These are phyloP conservation scores for Nasalis larvatus DNA, from an alignment of 2,113 vertebrate genomes.

Conservation along the genomic window DNA sequence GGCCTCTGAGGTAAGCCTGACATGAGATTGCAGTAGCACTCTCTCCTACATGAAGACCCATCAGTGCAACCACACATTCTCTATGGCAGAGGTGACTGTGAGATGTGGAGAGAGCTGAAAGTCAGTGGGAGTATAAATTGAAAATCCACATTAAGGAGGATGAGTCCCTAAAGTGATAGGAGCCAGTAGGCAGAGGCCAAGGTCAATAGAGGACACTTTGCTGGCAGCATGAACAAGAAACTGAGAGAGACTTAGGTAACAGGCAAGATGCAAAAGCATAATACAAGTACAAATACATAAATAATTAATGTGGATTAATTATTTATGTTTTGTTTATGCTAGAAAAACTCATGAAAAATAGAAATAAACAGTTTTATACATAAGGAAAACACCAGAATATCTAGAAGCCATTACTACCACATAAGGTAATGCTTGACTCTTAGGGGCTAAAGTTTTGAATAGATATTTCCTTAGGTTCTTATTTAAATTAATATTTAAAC, in stretches of 20 bases:
- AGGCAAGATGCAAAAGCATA: neutral
- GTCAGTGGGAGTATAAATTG: neutral
- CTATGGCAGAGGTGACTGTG: neutral
- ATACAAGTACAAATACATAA: neutral
- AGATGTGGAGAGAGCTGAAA: neutral
- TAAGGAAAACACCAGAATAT: conserved; percentile 16
- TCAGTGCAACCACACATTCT: neutral
- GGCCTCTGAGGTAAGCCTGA: neutral
- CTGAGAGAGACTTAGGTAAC: neutral
- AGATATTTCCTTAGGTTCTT: neutral
- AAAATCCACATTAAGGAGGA: neutral
- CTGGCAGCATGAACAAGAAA: neutral
- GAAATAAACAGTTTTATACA: neutral
- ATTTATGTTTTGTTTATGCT: neutral
- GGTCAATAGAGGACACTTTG: neutral
- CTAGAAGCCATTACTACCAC: neutral
- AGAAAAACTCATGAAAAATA: neutral
- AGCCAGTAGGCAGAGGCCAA: neutral
- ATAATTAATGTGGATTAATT: neutral
- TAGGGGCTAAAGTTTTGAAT: neutral
- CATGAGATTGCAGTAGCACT: neutral
- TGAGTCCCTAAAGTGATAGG: neutral
- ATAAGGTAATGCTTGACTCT: neutral
- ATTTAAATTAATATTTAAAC: conserved; percentile 40
- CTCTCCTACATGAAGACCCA: neutral